Conservation (phyloP, 1,140 invertebrate species). For the Stratiolaelaps scimitus region DNA sequence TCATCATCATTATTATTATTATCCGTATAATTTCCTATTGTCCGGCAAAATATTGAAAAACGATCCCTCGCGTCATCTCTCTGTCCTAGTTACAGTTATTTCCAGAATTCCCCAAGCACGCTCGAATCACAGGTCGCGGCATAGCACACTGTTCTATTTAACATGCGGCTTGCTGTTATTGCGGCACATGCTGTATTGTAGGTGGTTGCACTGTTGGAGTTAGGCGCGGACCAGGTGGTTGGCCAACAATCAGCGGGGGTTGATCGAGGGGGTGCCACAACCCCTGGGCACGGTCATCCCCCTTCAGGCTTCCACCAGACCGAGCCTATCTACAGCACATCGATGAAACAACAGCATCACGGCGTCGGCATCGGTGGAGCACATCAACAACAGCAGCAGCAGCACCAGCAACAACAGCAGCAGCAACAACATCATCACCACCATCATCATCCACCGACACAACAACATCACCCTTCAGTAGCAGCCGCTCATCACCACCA, state of each 20-base stretch:
- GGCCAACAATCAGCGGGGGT: background rate
- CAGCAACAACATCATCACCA: slow-evolving; percentile 7
- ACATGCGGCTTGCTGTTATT: no score
- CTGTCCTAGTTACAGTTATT: no score
- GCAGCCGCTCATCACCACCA: no score
- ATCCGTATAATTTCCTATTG: no score
- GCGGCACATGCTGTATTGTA: no score
- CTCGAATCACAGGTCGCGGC: no score
- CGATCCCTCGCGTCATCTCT: no score
- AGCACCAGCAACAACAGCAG: slow-evolving; percentile 8
- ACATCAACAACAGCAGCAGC: background rate
- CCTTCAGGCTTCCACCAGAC: slow-evolving; percentile 26
- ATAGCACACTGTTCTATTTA: no score
- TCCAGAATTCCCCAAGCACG: no score
- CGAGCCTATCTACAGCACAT: slow-evolving; percentile 27
- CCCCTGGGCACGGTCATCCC: slow-evolving; percentile 3
- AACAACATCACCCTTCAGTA: background rate
- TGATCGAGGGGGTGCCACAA: slow-evolving; percentile 3
- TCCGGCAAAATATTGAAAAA: no score
- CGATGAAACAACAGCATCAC: slow-evolving; percentile 16
- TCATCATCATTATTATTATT: no score
- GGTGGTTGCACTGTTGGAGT: slow-evolving; percentile 19
- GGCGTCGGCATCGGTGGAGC: no score
- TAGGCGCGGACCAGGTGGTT: slow-evolving; percentile 21
- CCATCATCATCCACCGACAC: background rate